Conservation (phyloP, 2,888 invertebrate species). For the Celastrina argiolus region DNA sequence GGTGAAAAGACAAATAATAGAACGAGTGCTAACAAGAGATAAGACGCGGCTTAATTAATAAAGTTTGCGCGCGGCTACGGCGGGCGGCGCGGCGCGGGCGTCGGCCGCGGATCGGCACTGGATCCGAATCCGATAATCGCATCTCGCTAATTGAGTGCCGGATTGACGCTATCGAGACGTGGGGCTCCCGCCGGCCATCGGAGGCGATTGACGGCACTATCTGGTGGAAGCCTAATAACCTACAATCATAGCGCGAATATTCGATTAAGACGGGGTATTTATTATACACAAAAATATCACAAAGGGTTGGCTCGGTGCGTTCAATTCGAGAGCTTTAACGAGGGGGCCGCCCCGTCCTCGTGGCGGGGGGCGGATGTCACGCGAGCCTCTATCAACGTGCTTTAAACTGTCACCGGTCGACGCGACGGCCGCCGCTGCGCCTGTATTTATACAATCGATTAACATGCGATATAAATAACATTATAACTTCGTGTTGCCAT, state of each 20-base stretch:
- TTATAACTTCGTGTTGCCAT: neutral
- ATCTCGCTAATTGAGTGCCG: constrained; percentile 76
- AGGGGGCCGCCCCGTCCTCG: constrained; percentile 46
- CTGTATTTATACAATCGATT: constrained; percentile 25
- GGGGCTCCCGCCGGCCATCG: neutral
- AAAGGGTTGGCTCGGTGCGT: constrained; percentile 64
- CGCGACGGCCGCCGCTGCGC: constrained; percentile 23
- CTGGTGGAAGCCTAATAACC: no score
- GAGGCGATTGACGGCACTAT: neutral
- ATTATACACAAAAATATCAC: constrained; percentile 47
- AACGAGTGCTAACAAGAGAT: constrained; percentile 79
- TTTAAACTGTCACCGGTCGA: constrained; percentile 51
- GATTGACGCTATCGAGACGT: constrained; percentile 70
- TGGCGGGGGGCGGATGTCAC: constrained; percentile 50
- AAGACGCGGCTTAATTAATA: constrained; percentile 79
- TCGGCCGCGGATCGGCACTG: constrained; percentile 66
- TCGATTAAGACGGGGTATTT: constrained; percentile 28
- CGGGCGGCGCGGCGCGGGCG: constrained; percentile 41
- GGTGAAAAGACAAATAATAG: constrained; percentile 78
- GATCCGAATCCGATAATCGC: constrained; percentile 75
- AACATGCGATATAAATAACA: constrained; percentile 16
- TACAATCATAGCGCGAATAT: no score
- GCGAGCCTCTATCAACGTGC: constrained; percentile 58
- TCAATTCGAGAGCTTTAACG: constrained; percentile 68
- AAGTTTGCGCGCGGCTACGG: constrained; percentile 73